These are phyloP conservation scores for Tapirus terrestris DNA, from an alignment of 2,113 vertebrate genomes.

Conservation along the genomic window DNA sequence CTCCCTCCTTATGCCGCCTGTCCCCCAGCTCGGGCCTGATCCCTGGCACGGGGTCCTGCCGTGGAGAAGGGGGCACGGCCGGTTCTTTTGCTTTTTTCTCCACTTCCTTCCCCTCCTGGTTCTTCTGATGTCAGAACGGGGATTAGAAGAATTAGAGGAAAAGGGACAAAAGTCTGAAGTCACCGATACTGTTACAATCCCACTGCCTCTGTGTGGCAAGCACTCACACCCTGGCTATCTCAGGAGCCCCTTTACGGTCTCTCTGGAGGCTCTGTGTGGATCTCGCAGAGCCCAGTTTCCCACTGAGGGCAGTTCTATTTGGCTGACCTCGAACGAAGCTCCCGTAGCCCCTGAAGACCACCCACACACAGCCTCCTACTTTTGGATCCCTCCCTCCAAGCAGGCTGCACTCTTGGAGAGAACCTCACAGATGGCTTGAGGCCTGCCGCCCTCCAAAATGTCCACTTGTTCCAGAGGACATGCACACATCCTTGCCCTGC, in stretches of 20 bases:
- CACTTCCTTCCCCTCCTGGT: constrained; percentile 12
- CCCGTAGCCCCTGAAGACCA: neutral
- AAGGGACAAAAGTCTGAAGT: neutral
- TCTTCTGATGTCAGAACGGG: constrained; percentile 49
- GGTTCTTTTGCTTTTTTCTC: neutral
- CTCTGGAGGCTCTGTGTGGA: neutral
- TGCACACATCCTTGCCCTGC: neutral
- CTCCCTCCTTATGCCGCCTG: neutral
- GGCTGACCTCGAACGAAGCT: neutral
- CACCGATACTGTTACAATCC: neutral
- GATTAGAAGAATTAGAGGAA: constrained; percentile 50
- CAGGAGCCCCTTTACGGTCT: neutral
- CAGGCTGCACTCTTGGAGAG: neutral
- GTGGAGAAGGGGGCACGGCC: neutral
- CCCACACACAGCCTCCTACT: neutral
- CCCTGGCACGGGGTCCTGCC: neutral
- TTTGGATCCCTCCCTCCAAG: neutral
- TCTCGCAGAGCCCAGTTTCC: neutral
- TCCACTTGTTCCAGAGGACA: neutral
- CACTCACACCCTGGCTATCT: neutral
- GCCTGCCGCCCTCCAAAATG: neutral
- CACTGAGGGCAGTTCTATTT: neutral
- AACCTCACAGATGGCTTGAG: neutral
- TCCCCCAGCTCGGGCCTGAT: neutral
- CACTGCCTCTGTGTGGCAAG: neutral